Conservation (phyloP, 2,888 invertebrate species). For the Azorinus chamasolen region DNA sequence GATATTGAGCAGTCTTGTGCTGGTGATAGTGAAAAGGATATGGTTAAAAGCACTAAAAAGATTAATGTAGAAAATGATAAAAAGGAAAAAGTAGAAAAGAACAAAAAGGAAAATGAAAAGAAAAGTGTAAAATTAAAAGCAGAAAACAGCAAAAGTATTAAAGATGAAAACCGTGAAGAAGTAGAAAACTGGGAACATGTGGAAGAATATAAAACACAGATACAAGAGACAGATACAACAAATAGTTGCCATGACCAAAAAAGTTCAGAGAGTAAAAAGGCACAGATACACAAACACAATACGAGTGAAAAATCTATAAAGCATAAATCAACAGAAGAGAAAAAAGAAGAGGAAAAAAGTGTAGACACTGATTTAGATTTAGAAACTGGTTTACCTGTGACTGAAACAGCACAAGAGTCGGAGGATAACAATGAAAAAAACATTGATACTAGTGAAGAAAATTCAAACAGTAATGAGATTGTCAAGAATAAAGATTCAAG, state of each 20-base stretch:
- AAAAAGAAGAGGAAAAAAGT: constrained; percentile 4
- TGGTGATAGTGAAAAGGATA: too few species aligned
- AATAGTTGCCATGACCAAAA: too few species aligned
- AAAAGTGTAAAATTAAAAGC: constrained; percentile 41
- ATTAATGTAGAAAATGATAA: not conserved
- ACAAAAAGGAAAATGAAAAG: constrained; percentile 3
- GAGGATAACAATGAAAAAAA: not conserved
- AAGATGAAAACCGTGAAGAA: not conserved
- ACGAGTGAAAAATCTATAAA: not conserved
- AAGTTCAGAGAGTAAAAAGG: too few species aligned
- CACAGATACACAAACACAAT: not conserved
- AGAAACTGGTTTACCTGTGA: constrained; percentile 8
- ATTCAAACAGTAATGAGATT: not conserved
- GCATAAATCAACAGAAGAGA: not conserved
- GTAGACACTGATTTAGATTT: constrained; percentile 2
- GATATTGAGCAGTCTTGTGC: too few species aligned
- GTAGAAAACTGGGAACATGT: constrained; percentile 1
- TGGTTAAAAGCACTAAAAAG: too few species aligned
- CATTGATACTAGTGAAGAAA: not conserved
- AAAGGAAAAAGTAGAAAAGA: not conserved
- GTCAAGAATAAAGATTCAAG: not conserved
- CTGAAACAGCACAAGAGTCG: not conserved
- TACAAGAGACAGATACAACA: too few species aligned
- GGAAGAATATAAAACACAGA: too few species aligned
- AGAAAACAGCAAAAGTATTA: too few species aligned